Percentiles rank a stretch among this genome's conserved stretches.
phyloP scores from a whole-genome alignment of 2,797 vertebrate genomes.

The Chelon auratus region DNA sequence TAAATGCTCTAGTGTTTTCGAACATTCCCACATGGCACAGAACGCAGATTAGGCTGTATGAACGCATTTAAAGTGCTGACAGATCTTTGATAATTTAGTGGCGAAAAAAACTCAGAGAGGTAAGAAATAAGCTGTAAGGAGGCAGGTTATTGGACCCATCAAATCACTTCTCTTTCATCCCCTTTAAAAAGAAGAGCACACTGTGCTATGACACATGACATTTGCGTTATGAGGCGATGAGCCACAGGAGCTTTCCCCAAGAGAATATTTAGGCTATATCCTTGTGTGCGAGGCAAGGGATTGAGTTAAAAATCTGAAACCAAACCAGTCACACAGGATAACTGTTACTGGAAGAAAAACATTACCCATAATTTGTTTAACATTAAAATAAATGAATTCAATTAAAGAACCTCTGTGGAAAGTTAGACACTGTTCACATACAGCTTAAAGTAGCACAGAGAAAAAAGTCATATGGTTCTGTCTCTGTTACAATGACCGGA shows the following conservation, averaged over 20 bases:
- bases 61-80: background rate
- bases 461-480: too few species aligned
- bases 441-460: too few species aligned
- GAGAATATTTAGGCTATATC: constrained; percentile 33
- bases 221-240: constrained; percentile 50
- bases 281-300: constrained; percentile 24
- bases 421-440: background rate
- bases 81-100: background rate
- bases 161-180: background rate
- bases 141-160: constrained; percentile 1
- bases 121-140: background rate
- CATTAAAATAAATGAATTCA: background rate
- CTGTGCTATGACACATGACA: constrained; percentile 37
- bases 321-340: background rate
- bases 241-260: constrained; percentile 27
- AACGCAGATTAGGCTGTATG: background rate
- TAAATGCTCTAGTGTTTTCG: background rate
- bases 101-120: background rate
- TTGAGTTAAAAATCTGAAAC: constrained; percentile 3
- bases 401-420: background rate
- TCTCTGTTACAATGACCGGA: background rate
- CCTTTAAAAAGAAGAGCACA: constrained; percentile 36
- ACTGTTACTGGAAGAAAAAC: background rate
- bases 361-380: too few species aligned
- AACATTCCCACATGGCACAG: background rate